Percentiles rank a stretch among this genome's conserved stretches.
Conservation (phyloP, 2,113 vertebrate species). For the Nansenia antarctica region DNA sequence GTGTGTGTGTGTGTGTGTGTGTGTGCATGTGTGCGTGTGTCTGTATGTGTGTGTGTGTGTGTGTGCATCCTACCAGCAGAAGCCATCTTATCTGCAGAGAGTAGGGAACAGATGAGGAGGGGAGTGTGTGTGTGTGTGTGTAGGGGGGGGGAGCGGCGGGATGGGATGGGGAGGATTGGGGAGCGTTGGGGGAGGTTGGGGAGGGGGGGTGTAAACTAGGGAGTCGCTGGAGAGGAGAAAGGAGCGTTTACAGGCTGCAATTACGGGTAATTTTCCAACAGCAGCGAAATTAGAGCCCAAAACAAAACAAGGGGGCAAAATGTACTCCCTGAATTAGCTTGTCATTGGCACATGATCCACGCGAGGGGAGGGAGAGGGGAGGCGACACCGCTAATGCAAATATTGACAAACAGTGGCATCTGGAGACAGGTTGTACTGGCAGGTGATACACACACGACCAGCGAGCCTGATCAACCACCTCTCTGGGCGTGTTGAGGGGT, state of each 20-base stretch:
- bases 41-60: constrained; percentile 43
- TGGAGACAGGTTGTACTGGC: constrained; percentile 21
- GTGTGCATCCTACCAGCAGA: constrained; percentile 48
- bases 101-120: neutral
- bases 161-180: constrained; percentile 3
- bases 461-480: neutral
- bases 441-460: constrained; percentile 24
- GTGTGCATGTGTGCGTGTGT: constrained; percentile 19
- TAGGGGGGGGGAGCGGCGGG: neutral
- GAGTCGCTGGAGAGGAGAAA: constrained; percentile 56
- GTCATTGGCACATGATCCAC: constrained; percentile 51
- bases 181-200: constrained; percentile 2
- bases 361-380: constrained; percentile 15
- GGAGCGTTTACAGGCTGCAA: constrained; percentile 73
- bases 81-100: constrained; percentile 45
- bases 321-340: constrained; percentile 66
- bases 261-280: constrained; percentile 78
- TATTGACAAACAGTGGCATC: constrained; percentile 55
- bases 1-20: constrained; percentile 17
- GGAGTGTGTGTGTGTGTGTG: too few relatives aligned
- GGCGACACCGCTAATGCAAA: constrained; percentile 49
- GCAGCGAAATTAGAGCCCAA: constrained; percentile 73
- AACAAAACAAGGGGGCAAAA: constrained; percentile 75
- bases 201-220: too few relatives aligned
- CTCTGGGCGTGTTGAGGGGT: neutral